phyloP scores from a whole-genome alignment of 2,797 vertebrate species.

The Peromyscus eremicus region DNA sequence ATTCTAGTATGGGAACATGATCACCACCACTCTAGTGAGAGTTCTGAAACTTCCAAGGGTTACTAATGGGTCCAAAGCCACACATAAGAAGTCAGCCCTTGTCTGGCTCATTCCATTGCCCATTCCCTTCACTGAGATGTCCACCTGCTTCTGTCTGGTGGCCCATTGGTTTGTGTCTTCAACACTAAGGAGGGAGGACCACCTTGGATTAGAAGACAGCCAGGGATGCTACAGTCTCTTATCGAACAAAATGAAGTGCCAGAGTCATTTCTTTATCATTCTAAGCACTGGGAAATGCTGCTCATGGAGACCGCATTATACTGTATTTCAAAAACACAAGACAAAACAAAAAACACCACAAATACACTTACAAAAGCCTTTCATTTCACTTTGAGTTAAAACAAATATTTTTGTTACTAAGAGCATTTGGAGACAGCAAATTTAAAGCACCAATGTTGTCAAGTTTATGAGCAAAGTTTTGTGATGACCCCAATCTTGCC shows the following conservation, averaged over 20 bases:
- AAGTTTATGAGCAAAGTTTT: conserved; percentile 52
- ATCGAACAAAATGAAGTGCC: conserved; percentile 58
- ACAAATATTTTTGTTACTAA: conserved; percentile 60
- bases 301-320: neutral
- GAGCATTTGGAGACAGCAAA: conserved; percentile 39
- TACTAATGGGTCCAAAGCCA: neutral
- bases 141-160: neutral
- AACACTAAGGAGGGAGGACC: neutral
- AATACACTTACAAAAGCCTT: neutral
- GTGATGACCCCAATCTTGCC: neutral
- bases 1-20: neutral
- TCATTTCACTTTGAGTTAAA: conserved; percentile 58
- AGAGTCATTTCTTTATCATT: conserved; percentile 56
- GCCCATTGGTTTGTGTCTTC: neutral
- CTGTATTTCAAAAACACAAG: neutral
- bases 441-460: conserved; percentile 43
- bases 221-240: conserved; percentile 3
- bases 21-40: conserved; percentile 1
- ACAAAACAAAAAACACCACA: neutral
- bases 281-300: neutral
- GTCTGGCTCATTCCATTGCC: conserved; percentile 6
- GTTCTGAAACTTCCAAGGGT: conserved; percentile 27
- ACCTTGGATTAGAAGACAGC: neutral
- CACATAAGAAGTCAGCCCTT: neutral
- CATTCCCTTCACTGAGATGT: neutral